These are phyloP conservation scores for Eristalis tenax DNA, from an alignment of 2,888 invertebrate genomes.

Conservation along the genomic window DNA sequence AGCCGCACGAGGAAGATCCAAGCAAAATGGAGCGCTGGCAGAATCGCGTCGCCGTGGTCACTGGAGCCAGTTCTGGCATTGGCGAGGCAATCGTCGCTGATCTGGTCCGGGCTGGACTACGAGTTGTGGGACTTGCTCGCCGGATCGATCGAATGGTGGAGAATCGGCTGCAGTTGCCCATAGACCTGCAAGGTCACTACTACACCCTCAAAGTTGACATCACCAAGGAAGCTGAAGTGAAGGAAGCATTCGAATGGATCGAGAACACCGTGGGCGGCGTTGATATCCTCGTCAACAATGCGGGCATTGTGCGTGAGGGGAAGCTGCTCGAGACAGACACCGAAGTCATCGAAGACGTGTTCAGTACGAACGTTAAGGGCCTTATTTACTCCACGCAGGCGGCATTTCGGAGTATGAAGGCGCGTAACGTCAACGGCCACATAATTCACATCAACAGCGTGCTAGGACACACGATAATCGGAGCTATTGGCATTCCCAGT, in stretches of 20 bases:
- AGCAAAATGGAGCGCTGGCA: slow-evolving; percentile 49
- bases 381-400: slow-evolving; percentile 80
- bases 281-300: slow-evolving; percentile 84
- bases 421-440: slow-evolving; percentile 74
- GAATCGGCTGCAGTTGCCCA: slow-evolving; percentile 67
- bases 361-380: slow-evolving; percentile 81
- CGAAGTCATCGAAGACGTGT: slow-evolving; percentile 76
- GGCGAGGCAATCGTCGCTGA: slow-evolving; percentile 81
- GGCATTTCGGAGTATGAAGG: slow-evolving; percentile 82
- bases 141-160: slow-evolving; percentile 78
- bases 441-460: slow-evolving; percentile 63
- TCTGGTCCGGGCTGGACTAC: slow-evolving; percentile 82
- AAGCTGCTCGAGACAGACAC: slow-evolving; percentile 72
- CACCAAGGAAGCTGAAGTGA: slow-evolving; percentile 82
- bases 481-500: slow-evolving; percentile 73
- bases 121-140: slow-evolving; percentile 83
- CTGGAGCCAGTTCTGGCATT: slow-evolving; percentile 85
- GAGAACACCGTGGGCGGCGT: slow-evolving; percentile 82
- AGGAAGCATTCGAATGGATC: slow-evolving; percentile 82
- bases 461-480: slow-evolving; percentile 44
- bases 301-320: slow-evolving; percentile 79
- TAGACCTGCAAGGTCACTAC: slow-evolving; percentile 26
- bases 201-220: slow-evolving; percentile 78
- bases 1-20: background rate
- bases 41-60: slow-evolving; percentile 83